phyloP scores from a whole-genome alignment of 2,113 vertebrate species.

The Gallinago jamesoni region DNA sequence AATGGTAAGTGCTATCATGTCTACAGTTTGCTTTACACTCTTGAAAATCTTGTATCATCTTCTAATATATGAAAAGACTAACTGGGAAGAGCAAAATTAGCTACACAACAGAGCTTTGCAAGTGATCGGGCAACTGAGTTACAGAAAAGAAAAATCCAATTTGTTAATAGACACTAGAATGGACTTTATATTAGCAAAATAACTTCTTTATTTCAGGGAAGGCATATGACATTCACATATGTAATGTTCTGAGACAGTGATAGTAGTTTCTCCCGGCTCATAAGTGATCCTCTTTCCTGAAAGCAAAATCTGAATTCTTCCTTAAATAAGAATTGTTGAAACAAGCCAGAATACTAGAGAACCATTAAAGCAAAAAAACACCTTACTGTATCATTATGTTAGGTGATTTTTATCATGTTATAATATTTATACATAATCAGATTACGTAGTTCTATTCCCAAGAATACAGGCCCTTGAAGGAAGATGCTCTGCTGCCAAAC shows the following conservation, averaged over 20 bases:
- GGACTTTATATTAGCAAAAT: background rate
- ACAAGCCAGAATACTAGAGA: background rate
- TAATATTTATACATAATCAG: background rate
- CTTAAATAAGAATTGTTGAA: background rate
- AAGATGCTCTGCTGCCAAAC: background rate
- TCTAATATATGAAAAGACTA: background rate
- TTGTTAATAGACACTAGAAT: background rate
- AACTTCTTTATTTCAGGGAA: background rate
- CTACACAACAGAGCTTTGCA: background rate
- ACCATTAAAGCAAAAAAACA: background rate
- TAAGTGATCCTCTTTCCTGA: background rate
- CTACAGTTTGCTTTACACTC: background rate
- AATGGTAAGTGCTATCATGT: background rate
- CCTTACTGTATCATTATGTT: background rate
- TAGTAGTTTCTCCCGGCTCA: background rate
- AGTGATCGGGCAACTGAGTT: background rate
- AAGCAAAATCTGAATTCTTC: background rate
- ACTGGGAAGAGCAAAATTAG: background rate
- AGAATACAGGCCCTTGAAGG: background rate
- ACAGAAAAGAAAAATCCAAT: background rate
- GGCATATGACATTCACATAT: background rate
- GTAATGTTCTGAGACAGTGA: background rate
- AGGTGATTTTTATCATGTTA: background rate
- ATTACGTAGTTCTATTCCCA: background rate
- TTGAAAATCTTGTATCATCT: background rate